Evolutionary conservation across 2,888 invertebrate genomes (phyloP), one percentile per base, ranked within the genome.

Genomic region (Watsonalla cultraria): DNA sequence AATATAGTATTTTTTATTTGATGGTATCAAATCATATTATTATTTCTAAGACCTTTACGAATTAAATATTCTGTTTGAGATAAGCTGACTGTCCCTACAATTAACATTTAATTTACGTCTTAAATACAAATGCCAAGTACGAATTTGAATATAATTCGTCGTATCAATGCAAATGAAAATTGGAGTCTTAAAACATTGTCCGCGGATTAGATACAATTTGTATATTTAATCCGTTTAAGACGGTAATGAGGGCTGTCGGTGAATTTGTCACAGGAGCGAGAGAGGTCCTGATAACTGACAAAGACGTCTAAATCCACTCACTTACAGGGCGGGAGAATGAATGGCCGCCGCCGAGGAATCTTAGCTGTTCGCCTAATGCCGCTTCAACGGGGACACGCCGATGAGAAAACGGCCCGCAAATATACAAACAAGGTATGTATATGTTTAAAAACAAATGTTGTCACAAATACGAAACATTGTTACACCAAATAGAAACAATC

Each of bases 221-320:
- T 49, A 49, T 49, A 35, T 49, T 49, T 49, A 58, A 61, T 53
- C 51, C 61, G 59, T 56, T 55, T 61, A 62, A 65, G 58, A 68
- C 57, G 56, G 63, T 71, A 64, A 71, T 70, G 68, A 68, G 65
- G 53, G 59, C 59, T 49, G 51, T 52, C 54, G 56, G 59, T 61
- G 62, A 61, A 73, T 74, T 73, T 70, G 67, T 73, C 65, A 66
- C 61, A 48, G 45, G 60, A 53, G 60, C 64, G 58, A 57, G 54
- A 57, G 54, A 56, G 58, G 58, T 37, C 39, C 49, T 65, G 68
- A 70, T 72, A 70, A 60, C 67, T 66, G 70, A 73, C 70, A 71
- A 72, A 74, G 70, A 65, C 64, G 66, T 68, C 58, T 55, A 66
- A 68, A 78, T 68, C 70, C 65, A 74, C 74, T 69, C 67, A 55